Evolutionary conservation across 1,140 invertebrate species (phyloP).

Genomic region (Lasaia peninsularis): DNA sequence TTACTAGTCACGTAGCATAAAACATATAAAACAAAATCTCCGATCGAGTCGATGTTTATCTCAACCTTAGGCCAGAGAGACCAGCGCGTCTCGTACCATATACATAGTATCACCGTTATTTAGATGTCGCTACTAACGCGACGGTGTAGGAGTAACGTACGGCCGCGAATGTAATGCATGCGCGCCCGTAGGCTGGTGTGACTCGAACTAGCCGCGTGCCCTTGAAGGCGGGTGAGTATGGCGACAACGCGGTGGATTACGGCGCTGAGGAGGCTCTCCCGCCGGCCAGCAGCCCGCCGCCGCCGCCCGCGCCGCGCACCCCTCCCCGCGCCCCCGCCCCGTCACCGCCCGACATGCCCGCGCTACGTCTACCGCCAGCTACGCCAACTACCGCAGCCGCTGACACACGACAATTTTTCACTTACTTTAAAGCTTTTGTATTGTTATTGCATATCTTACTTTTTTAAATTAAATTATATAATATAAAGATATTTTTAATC

Average conservation of each 20-base stretch:
- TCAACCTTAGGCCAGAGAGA: no score
- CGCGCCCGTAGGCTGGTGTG: conserved; percentile 17
- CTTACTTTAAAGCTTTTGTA: background rate
- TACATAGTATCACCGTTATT: no score
- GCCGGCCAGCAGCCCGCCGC: background rate
- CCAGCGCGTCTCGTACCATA: no score
- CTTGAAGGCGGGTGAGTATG: conserved; percentile 56
- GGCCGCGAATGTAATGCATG: conserved; percentile 21
- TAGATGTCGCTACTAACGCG: no score
- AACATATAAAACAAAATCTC: no score
- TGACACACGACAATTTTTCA: background rate
- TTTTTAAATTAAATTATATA: background rate
- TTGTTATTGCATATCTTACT: background rate
- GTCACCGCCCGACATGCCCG: background rate
- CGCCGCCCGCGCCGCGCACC: conserved; percentile 6
- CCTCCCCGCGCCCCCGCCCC: conserved; percentile 5
- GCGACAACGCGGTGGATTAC: conserved; percentile 51
- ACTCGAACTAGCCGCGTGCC: conserved; percentile 24
- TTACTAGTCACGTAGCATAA: no score
- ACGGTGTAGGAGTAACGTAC: background rate
- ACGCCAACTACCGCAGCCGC: background rate
- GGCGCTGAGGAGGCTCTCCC: conserved; percentile 32
- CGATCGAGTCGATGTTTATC: no score
- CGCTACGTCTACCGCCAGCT: background rate
- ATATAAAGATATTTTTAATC: no score